These are phyloP conservation scores for Odontamblyopus rebecca DNA, from an alignment of 2,797 vertebrate species.

Conservation along the genomic window DNA sequence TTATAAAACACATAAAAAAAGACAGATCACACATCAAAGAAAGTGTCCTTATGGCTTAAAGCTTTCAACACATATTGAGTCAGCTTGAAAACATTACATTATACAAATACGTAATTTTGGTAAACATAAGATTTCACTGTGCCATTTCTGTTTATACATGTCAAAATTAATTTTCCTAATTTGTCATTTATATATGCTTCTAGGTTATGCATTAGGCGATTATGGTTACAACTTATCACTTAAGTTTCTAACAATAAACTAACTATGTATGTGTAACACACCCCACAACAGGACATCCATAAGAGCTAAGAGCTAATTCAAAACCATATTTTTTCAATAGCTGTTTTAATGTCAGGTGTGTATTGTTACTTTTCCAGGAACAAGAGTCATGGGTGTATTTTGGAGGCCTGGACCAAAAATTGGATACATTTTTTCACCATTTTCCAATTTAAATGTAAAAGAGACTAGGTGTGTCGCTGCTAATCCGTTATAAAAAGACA, in stretches of 20 bases:
- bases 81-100: too few relatives aligned
- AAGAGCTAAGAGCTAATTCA: background rate
- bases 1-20: too few relatives aligned
- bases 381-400: constrained; percentile 38
- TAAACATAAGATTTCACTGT: too few relatives aligned
- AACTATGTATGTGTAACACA: too few relatives aligned
- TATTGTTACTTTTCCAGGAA: constrained; percentile 54
- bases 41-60: too few relatives aligned
- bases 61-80: too few relatives aligned
- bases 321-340: background rate
- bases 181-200: too few relatives aligned
- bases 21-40: too few relatives aligned
- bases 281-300: background rate
- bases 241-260: too few relatives aligned
- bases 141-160: too few relatives aligned
- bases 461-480: constrained; percentile 63
- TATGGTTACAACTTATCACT: background rate
- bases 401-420: constrained; percentile 69
- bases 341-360: constrained; percentile 42
- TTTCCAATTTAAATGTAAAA: constrained; percentile 52
- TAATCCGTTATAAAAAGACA: constrained; percentile 78
- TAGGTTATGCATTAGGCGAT: background rate
- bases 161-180: too few relatives aligned
- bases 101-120: too few relatives aligned
- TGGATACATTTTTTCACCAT: constrained; percentile 47